Base-by-base conservation (phyloP, 2,797 vertebrate species). In the Parauchenoglanis ngamensis region DNA sequence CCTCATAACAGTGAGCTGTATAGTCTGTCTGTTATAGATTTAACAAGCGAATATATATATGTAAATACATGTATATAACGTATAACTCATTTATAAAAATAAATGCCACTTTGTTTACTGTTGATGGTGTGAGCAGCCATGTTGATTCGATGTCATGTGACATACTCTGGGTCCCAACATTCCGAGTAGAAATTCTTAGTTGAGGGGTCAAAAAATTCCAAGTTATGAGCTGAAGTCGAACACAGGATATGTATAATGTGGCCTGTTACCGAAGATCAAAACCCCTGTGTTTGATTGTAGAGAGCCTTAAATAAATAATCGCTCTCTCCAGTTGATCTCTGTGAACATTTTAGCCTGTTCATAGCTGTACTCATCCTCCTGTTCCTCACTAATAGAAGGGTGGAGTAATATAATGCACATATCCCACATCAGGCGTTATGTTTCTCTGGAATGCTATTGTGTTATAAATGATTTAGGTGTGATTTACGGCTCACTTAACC, bases 401-500 rank as follows among this genome's bases (percentile, higher is more conserved):
- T 46, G 57, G 31, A 65, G 79, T n/a, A 63, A 81, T 81, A 10
- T 0, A 44, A 40, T 61, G 21, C 54, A 19, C 28, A 21, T 10
- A 19, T 78, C 52, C 46, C 49, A 56, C 49, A 56, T 77, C 49
- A 79, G 35, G n/a, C 13, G 44, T 81, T 63, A 61, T 12, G 21
- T 35, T 23, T 59, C 56, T 81, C 57, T 44, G 44, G 78, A 81
- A 63, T 17, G 46, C 23, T 68, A 35, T 67, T 54, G 54, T 70
- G 28, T 25, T 40, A 21, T 84, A 72, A 84, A 70, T 54, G n/a
- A 72, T 82, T 67, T 31, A 49, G 15, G 25, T 52, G n/a, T 67
- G 61, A 67, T 68, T 67, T 83, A 83, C 44, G 52, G 80, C 46
- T 15, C 17, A 67, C 44, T 83, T 52, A 67, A 52, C 61, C 80